A percentile compares a stretch with the other conserved stretches of the same genome.
Evolutionary conservation across 2,888 invertebrate genomes (phyloP).

Genomic region (Meiosimyza platycephala): DNA sequence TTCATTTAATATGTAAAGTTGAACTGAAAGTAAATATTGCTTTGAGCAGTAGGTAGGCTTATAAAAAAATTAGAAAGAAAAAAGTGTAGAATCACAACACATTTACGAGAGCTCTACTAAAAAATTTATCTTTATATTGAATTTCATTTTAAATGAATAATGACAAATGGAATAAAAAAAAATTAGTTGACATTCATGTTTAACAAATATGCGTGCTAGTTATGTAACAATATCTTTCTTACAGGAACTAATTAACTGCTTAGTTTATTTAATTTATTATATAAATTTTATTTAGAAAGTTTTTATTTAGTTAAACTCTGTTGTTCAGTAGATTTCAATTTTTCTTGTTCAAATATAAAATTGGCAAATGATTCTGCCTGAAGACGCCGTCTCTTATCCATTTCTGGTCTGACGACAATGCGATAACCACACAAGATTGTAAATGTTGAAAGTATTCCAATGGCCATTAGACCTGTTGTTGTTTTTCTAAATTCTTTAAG

Average conservation of each 20-base stretch:
- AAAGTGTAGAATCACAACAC: constrained; percentile 17
- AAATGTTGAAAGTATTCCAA: constrained; percentile 56
- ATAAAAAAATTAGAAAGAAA: too few species aligned
- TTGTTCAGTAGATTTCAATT: constrained; percentile 28
- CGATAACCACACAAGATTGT: constrained; percentile 52
- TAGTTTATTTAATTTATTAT: too few species aligned
- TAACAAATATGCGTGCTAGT: constrained; percentile 2
- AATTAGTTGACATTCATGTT: neutral
- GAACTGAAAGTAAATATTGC: neutral
- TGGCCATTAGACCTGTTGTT: constrained; percentile 58
- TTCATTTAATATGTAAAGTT: constrained; percentile 24
- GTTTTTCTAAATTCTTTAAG: constrained; percentile 52
- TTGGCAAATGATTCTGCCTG: constrained; percentile 62
- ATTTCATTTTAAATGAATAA: neutral
- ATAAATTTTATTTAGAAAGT: neutral
- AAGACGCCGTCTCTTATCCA: constrained; percentile 52
- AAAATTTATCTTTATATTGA: too few species aligned
- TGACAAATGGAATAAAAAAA: neutral
- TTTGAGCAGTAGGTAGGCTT: too few species aligned
- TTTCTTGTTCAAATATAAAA: constrained; percentile 61
- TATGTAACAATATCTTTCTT: neutral
- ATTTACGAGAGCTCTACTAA: neutral
- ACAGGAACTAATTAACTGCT: too few species aligned
- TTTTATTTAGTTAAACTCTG: constrained; percentile 17
- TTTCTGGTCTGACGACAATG: constrained; percentile 55